Evolutionary conservation across 2,113 vertebrate genomes (phyloP), one percentile per base, ranked within the genome.

Genomic region (Erpornis zantholeuca): DNA sequence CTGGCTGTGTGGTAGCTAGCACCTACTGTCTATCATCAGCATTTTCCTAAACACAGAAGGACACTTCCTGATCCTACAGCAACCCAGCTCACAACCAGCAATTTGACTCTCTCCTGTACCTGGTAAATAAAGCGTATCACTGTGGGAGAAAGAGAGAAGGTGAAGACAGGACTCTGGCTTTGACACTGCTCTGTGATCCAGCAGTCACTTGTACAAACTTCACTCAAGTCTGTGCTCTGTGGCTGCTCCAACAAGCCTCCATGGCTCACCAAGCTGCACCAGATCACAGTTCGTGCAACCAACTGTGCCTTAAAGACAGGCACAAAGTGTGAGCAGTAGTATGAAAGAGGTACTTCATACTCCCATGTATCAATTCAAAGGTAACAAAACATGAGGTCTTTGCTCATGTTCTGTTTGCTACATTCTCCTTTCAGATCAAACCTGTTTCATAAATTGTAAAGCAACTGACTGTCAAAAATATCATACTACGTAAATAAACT

Each of bases 161-260:
- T 54, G 54, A 86, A 45, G 17, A 61, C 7, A 29, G 27, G 47
- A 44, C 44, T 33, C 60, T 22, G 38, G 44, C 16, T 80, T 88
- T 38, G 18, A 44, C 13, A 10, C 21, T 70, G 35, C 49, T n/a
- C 40, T 76, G 28, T 33, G 33, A 77, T 61, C 31, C 45, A 87
- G 42, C 44, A 82, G 28, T 18, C 19, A 57, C 19, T 45, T 1
- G 0, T 9, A 49, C 2, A 6, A 33, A 36, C 27, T n/a, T 82
- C 36, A n/a, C 18, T 64, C 35, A 52, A 57, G 5, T 52, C n/a
- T 3, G 1, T 15, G 36, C 22, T 71, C 20, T 4, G 1, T 44
- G 49, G 38, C 35, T 69, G 47, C 57, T 9, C 0, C 33, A 53
- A 60, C 0, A 0, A 77, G 24, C 20, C 29, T 45, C 35, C 61